A percentile compares a stretch with the other conserved stretches of the same genome.
phyloP scores from a whole-genome alignment of 2,888 invertebrate genomes.

The Drosophila tripunctata region DNA sequence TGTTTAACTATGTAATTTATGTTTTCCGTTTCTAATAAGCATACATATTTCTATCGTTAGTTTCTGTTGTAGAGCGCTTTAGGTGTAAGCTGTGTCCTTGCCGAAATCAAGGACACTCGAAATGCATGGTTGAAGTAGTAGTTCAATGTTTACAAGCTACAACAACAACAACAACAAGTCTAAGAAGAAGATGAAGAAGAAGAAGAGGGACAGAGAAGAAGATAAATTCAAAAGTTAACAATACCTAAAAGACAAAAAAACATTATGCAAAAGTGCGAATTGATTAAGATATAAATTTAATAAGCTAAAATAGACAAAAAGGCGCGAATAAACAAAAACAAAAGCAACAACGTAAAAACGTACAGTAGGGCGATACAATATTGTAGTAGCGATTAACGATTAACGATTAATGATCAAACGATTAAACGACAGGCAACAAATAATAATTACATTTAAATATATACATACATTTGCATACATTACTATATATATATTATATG shows the following conservation, averaged over 20 bases:
- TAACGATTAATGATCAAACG: slow-evolving; percentile 27
- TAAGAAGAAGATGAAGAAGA: slow-evolving; percentile 13
- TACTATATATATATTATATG: slow-evolving; percentile 72
- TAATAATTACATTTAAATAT: slow-evolving; percentile 75
- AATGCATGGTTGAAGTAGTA: slow-evolving; percentile 21
- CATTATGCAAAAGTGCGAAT: slow-evolving; percentile 78
- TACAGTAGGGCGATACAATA: slow-evolving; percentile 64
- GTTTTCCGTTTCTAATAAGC: slow-evolving; percentile 44
- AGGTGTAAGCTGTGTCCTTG: slow-evolving; percentile 63
- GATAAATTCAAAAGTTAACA: slow-evolving; percentile 82
- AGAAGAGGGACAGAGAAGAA: slow-evolving; percentile 51
- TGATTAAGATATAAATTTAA: slow-evolving; percentile 75
- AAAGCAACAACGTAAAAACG: slow-evolving; percentile 25
- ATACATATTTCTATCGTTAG: slow-evolving; percentile 70
- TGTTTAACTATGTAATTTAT: slow-evolving; percentile 78
- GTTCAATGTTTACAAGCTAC: slow-evolving; percentile 31
- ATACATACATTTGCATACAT: slow-evolving; percentile 49
- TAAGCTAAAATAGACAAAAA: slow-evolving; percentile 55
- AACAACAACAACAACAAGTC: slow-evolving; percentile 20
- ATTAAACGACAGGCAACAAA: slow-evolving; percentile 63
- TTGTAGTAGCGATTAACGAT: slow-evolving; percentile 63
- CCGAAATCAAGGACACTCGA: slow-evolving; percentile 27
- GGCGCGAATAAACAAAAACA: slow-evolving; percentile 41
- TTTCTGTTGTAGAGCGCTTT: slow-evolving; percentile 68
- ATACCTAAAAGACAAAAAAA: slow-evolving; percentile 80